Evolutionary conservation across 2,888 invertebrate genomes (phyloP).

Genomic region (Drosophila pegasa): DNA sequence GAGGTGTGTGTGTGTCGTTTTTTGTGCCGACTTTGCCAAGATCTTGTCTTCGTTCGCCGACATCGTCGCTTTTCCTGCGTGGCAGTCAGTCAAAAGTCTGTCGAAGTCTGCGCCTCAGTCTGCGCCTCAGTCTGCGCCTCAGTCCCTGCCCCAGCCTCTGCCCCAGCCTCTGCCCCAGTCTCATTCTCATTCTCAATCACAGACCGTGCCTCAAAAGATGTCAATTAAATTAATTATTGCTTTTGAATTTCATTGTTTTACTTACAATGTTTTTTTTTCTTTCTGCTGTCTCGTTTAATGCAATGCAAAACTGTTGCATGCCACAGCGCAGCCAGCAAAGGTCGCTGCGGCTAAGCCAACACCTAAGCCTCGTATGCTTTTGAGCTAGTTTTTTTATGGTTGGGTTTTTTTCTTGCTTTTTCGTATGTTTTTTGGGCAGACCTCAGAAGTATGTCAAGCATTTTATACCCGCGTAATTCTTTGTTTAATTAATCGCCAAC

Average conservation of each 20-base stretch:
- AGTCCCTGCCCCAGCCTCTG: constrained; percentile 27
- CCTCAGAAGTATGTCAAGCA: constrained; percentile 82
- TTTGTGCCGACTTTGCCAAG: constrained; percentile 64
- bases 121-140: constrained; percentile 47
- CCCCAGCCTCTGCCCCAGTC: constrained; percentile 23
- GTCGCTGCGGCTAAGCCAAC: constrained; percentile 57
- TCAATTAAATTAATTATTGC: constrained; percentile 84
- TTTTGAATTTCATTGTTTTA: constrained; percentile 57
- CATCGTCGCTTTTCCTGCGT: constrained; percentile 80
- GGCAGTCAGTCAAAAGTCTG: constrained; percentile 74
- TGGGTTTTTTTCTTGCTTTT: constrained; percentile 2
- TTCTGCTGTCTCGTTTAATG: constrained; percentile 59
- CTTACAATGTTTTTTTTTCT: constrained; percentile 6
- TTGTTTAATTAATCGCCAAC: constrained; percentile 76
- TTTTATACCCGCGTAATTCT: constrained; percentile 83
- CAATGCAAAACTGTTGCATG: constrained; percentile 73
- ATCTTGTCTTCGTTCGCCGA: constrained; percentile 71
- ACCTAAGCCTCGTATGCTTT: constrained; percentile 50
- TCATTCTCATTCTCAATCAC: constrained; percentile 29
- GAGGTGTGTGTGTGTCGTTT: constrained; percentile 61
- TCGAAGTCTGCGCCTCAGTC: constrained; percentile 41
- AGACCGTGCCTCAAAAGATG: constrained; percentile 81
- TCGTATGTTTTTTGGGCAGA: constrained; percentile 46
- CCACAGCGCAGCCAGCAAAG: constrained; percentile 51
- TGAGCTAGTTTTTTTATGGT: constrained; percentile 40